These are phyloP conservation scores for Centropyge bicolor DNA, from an alignment of 2,797 vertebrate species.

Conservation along the genomic window DNA sequence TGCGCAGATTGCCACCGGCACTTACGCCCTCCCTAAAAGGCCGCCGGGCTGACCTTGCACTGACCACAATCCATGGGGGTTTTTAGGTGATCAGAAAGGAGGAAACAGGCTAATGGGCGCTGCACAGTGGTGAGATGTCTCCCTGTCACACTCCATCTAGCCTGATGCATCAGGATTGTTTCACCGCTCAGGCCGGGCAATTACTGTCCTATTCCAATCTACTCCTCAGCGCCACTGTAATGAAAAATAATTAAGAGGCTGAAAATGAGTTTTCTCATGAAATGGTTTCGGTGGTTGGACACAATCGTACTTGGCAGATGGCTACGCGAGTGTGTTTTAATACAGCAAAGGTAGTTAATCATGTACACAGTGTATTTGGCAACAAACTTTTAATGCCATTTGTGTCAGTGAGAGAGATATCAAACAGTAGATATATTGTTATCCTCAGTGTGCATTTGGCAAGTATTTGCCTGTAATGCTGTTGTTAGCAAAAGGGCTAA, in stretches of 20 bases:
- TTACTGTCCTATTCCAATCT: slow-evolving; percentile 99
- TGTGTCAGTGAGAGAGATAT: slow-evolving; percentile 70
- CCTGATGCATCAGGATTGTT: slow-evolving; percentile 95
- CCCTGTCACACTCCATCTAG: slow-evolving; percentile 98
- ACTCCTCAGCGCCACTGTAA: slow-evolving; percentile 94
- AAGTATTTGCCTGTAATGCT: slow-evolving; percentile 14
- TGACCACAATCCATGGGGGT: slow-evolving; percentile 89
- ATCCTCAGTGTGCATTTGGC: slow-evolving; percentile 35
- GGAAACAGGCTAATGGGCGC: slow-evolving; percentile 94
- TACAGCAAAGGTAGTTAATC: slow-evolving; percentile 94
- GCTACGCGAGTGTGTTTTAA: slow-evolving; percentile 92
- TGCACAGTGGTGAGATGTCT: slow-evolving; percentile 93
- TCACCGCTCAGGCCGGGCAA: slow-evolving; percentile 92
- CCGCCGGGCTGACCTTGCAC: slow-evolving; percentile 90
- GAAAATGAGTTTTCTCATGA: slow-evolving; percentile 99
- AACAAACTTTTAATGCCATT: slow-evolving; percentile 89
- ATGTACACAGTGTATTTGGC: slow-evolving; percentile 91
- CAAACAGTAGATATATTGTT: slow-evolving; percentile 37
- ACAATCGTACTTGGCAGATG: slow-evolving; percentile 96
- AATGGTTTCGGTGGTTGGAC: slow-evolving; percentile 95
- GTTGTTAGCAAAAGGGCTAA: slow-evolving; percentile 3
- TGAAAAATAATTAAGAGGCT: slow-evolving; percentile 99
- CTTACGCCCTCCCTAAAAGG: slow-evolving; percentile 85
- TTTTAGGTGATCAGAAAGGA: slow-evolving; percentile 86
- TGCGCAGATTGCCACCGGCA: slow-evolving; percentile 80